These are phyloP conservation scores for Podargus strigoides DNA, from an alignment of 2,797 vertebrate species.

Conservation along the genomic window DNA sequence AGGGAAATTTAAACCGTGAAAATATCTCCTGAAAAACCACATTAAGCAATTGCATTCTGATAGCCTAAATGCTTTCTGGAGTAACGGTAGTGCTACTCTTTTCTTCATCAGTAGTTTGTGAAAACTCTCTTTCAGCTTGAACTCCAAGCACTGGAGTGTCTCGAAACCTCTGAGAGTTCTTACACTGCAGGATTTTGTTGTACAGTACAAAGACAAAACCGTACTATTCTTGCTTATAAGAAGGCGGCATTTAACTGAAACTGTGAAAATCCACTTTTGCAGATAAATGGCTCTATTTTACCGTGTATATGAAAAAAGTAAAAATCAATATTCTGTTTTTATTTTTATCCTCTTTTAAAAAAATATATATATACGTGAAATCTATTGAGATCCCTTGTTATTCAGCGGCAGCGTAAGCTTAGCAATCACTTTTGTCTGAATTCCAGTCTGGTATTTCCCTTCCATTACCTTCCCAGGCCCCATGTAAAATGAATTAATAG, in stretches of 20 bases:
- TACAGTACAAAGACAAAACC: background rate
- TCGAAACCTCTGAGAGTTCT: background rate
- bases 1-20: background rate
- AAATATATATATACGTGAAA: background rate
- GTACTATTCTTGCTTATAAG: background rate
- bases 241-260: background rate
- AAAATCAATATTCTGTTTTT: background rate
- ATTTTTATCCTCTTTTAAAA: background rate
- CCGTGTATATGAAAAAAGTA: background rate
- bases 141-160: background rate
- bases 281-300: background rate
- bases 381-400: background rate
- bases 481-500: conserved; percentile 27
- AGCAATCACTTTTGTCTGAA: background rate
- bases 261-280: background rate
- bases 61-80: background rate
- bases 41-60: background rate
- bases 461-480: background rate
- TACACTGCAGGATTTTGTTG: background rate
- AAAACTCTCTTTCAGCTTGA: background rate
- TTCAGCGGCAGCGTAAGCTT: background rate
- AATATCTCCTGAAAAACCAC: background rate
- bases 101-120: background rate
- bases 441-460: background rate
- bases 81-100: background rate